Conservation (phyloP, 2,888 invertebrate species). For the Odontocolon sp. region DNA sequence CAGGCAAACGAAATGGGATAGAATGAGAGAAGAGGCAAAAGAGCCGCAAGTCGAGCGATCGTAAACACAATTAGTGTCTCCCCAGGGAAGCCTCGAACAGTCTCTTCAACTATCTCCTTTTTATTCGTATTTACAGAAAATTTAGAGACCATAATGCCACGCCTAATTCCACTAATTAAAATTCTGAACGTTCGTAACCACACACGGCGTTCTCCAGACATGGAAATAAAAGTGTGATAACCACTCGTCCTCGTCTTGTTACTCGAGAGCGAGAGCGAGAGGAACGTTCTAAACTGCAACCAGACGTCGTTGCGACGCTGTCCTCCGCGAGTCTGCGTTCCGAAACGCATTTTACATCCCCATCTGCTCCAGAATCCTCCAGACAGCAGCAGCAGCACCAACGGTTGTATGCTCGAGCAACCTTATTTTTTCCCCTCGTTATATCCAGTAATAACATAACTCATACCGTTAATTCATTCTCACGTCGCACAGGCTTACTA, state of each 20-base stretch:
- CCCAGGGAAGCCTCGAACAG: slow-evolving; percentile 60
- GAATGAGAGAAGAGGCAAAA: slow-evolving; percentile 16
- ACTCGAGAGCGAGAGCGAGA: neutral
- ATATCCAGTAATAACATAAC: slow-evolving; percentile 26
- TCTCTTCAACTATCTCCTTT: slow-evolving; percentile 45
- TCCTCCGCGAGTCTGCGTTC: neutral
- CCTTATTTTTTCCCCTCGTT: slow-evolving; percentile 30
- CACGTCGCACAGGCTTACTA: neutral
- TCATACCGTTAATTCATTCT: slow-evolving; percentile 35
- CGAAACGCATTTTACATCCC: slow-evolving; percentile 33
- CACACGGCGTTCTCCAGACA: slow-evolving; percentile 54
- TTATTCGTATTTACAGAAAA: slow-evolving; percentile 71
- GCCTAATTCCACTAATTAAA: slow-evolving; percentile 76
- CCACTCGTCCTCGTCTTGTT: slow-evolving; percentile 1
- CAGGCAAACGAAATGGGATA: slow-evolving; percentile 16
- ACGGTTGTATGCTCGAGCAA: slow-evolving; percentile 16
- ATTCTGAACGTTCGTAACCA: slow-evolving; percentile 71
- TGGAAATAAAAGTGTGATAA: slow-evolving; percentile 49
- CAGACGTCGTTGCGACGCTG: neutral
- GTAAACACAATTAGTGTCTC: slow-evolving; percentile 77
- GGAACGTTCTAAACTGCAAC: slow-evolving; percentile 33
- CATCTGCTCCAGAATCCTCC: slow-evolving; percentile 36
- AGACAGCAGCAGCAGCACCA: neutral
- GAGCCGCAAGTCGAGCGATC: slow-evolving; percentile 66
- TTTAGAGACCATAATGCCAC: slow-evolving; percentile 72